These are phyloP conservation scores for Nerophis lumbriciformis DNA, from an alignment of 2,113 vertebrate genomes.

Conservation along the genomic window DNA sequence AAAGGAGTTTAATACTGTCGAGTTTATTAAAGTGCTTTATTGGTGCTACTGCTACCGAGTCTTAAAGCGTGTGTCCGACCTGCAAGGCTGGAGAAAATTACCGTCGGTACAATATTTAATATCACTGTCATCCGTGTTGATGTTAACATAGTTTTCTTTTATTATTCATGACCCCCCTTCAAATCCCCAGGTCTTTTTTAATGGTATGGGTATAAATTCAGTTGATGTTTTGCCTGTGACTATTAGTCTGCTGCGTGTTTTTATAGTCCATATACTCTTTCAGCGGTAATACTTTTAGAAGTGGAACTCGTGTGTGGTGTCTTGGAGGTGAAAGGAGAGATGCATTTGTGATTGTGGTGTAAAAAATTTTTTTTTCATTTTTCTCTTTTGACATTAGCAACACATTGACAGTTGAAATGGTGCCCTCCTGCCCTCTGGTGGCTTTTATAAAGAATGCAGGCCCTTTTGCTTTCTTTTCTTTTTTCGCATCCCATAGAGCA, in stretches of 20 bases:
- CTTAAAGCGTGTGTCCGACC: conserved; percentile 41
- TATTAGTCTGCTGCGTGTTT: conserved; percentile 16
- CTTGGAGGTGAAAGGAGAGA: conserved; percentile 3
- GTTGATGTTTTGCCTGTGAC: conserved; percentile 9
- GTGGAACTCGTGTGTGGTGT: not conserved
- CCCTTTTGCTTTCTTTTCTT: not conserved
- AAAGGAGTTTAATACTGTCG: conserved; percentile 48
- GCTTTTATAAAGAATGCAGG: not conserved
- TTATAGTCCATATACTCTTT: conserved; percentile 17
- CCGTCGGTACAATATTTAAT: conserved; percentile 50
- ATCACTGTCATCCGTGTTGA: conserved; percentile 41
- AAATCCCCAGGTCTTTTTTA: conserved; percentile 24
- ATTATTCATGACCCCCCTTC: conserved; percentile 32
- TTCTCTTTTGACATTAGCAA: not conserved
- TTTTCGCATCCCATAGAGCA: not conserved
- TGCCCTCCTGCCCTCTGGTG: not conserved
- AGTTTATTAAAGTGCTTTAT: conserved; percentile 61
- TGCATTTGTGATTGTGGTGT: not conserved
- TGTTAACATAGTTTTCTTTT: conserved; percentile 36
- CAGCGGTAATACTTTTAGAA: conserved; percentile 12
- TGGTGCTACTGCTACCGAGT: conserved; percentile 36
- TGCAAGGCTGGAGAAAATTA: conserved; percentile 45
- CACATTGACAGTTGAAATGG: not conserved
- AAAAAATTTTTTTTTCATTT: not conserved
- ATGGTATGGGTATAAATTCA: conserved; percentile 19